A percentile compares a stretch with the other conserved stretches of the same genome.
phyloP scores from a whole-genome alignment of 2,797 vertebrate species.

The Smutsia gigantea region DNA sequence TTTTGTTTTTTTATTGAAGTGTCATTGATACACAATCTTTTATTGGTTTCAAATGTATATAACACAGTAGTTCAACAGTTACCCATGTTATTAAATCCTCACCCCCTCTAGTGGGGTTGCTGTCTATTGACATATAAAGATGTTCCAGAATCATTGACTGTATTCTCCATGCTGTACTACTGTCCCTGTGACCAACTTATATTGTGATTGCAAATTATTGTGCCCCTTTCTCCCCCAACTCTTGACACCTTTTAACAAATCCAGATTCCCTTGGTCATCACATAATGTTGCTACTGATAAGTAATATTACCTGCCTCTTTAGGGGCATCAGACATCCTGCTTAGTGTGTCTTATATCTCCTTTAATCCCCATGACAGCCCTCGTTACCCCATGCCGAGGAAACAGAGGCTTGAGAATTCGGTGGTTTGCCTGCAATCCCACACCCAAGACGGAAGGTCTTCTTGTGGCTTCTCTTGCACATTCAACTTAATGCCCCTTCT shows the following conservation, averaged over 20 bases:
- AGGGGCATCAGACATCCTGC: background rate
- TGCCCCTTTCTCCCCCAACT: no score
- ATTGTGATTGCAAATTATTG: no score
- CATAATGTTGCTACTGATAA: fast-evolving
- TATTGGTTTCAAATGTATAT: no score
- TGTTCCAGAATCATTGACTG: no score
- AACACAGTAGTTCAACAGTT: no score
- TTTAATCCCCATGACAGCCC: fast-evolving
- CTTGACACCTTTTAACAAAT: background rate
- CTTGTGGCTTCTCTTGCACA: background rate
- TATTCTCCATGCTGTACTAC: no score
- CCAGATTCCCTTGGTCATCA: background rate
- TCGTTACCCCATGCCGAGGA: background rate
- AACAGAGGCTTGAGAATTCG: background rate
- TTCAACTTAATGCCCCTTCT: background rate
- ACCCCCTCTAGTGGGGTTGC: no score
- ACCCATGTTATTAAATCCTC: no score
- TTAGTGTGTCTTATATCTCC: background rate
- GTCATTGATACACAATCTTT: no score
- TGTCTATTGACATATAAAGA: no score
- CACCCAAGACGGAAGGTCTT: background rate
- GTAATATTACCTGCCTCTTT: fast-evolving
- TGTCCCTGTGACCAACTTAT: no score
- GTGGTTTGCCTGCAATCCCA: background rate
- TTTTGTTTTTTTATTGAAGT: no score